Evolutionary conservation across 2,797 vertebrate genomes (phyloP).

Genomic region (Acrocephalus scirpaceus): DNA sequence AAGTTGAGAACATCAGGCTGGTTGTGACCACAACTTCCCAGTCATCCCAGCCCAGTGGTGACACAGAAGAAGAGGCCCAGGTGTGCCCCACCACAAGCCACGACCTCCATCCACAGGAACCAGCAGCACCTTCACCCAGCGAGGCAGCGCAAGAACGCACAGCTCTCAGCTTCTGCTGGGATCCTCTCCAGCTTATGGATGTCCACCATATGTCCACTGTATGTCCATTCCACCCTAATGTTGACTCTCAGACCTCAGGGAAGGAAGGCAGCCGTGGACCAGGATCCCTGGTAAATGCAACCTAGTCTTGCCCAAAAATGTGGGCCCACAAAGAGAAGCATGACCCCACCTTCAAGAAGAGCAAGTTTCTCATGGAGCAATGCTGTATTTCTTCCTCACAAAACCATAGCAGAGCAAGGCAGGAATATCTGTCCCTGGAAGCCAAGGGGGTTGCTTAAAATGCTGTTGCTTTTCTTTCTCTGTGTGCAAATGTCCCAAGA

Average conservation of each 20-base stretch:
- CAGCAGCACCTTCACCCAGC: background rate
- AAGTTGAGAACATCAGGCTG: background rate
- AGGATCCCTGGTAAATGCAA: background rate
- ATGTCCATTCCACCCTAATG: background rate
- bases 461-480: background rate
- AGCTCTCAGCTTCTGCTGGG: background rate
- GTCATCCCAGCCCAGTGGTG: background rate
- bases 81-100: background rate
- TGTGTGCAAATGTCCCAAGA: background rate
- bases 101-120: background rate
- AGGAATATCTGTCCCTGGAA: background rate
- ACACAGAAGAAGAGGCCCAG: background rate
- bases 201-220: background rate
- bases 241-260: background rate
- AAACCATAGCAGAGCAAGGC: background rate
- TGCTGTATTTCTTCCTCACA: background rate
- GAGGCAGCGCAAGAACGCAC: background rate
- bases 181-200: background rate
- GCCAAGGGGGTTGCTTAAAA: background rate
- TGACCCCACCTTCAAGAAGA: background rate
- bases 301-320: background rate
- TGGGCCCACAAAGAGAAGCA: background rate
- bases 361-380: background rate
- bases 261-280: background rate
- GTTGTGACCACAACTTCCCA: background rate